These are phyloP conservation scores for Tachystola acroxantha DNA, from an alignment of 2,888 invertebrate species.

Conservation along the genomic window DNA sequence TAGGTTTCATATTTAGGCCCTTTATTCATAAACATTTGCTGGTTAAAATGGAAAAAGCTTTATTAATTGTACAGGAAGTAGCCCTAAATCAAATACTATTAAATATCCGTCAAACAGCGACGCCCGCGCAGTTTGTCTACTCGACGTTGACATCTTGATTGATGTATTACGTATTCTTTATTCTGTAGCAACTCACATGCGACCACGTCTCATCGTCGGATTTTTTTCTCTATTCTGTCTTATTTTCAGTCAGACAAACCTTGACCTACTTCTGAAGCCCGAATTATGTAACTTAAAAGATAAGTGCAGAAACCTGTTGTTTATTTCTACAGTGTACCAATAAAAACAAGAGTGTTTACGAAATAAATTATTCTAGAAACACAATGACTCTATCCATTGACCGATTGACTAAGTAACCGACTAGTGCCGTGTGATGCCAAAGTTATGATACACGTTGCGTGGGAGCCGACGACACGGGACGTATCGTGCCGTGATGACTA, in stretches of 20 bases:
- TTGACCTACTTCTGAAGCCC: slow-evolving; percentile 44
- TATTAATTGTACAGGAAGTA: too few species aligned
- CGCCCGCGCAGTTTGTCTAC: slow-evolving; percentile 21
- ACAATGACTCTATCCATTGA: slow-evolving; percentile 25
- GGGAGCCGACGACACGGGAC: slow-evolving; percentile 42
- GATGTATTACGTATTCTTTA: slow-evolving; percentile 36
- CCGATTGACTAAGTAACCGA: slow-evolving; percentile 40
- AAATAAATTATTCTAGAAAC: slow-evolving; percentile 33
- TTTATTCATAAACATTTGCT: neutral
- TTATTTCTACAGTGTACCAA: too few species aligned
- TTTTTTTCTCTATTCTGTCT: slow-evolving; percentile 38
- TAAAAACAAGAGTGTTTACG: neutral
- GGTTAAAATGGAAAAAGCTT: neutral
- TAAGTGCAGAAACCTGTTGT: too few species aligned
- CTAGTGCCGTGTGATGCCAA: slow-evolving; percentile 38
- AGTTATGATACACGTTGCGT: slow-evolving; percentile 39
- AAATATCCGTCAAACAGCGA: slow-evolving; percentile 1
- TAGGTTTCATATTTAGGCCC: too few species aligned
- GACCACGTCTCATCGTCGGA: slow-evolving; percentile 21
- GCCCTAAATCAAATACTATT: slow-evolving; percentile 1
- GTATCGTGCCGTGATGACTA: slow-evolving; percentile 35
- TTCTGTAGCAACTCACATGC: slow-evolving; percentile 17
- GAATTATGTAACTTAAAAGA: slow-evolving; percentile 2
- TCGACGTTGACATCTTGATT: slow-evolving; percentile 53
- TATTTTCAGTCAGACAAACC: slow-evolving; percentile 37